Evolutionary conservation across 2,797 vertebrate species (phyloP).

Genomic region (Neomorphus geoffroyi): DNA sequence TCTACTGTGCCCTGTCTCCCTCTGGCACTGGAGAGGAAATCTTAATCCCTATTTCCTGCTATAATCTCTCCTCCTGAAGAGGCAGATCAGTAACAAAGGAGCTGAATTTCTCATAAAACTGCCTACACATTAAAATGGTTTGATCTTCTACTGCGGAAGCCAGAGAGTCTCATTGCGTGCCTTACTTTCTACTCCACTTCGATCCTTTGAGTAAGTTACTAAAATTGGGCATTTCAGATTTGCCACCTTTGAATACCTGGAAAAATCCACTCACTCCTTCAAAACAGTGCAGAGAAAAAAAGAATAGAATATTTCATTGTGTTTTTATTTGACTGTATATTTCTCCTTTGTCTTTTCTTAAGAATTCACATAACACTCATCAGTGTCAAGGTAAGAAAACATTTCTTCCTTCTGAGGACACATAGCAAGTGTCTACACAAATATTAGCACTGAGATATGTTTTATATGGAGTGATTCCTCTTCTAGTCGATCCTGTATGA

Average conservation of each 20-base stretch:
- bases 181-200: conserved; percentile 11
- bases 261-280: background rate
- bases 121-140: background rate
- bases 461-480: background rate
- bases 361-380: background rate
- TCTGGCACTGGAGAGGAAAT: background rate
- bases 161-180: background rate
- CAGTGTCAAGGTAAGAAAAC: background rate
- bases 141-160: conserved; percentile 34
- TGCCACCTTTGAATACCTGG: background rate
- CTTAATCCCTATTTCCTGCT: conserved; percentile 3
- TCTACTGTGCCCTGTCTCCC: background rate
- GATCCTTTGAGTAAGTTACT: background rate
- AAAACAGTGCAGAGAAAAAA: background rate
- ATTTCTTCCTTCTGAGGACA: background rate
- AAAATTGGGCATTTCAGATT: background rate
- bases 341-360: background rate
- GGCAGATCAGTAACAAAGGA: conserved; percentile 18
- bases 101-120: background rate
- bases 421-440: background rate
- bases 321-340: background rate
- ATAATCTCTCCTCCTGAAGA: background rate
- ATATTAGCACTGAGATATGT: background rate
- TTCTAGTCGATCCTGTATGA: background rate
- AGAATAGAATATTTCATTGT: background rate